Percentiles rank a stretch among this genome's conserved stretches.
These are phyloP conservation scores for Opisthocomus hoazin DNA, from an alignment of 2,113 vertebrate species.

Conservation along the genomic window DNA sequence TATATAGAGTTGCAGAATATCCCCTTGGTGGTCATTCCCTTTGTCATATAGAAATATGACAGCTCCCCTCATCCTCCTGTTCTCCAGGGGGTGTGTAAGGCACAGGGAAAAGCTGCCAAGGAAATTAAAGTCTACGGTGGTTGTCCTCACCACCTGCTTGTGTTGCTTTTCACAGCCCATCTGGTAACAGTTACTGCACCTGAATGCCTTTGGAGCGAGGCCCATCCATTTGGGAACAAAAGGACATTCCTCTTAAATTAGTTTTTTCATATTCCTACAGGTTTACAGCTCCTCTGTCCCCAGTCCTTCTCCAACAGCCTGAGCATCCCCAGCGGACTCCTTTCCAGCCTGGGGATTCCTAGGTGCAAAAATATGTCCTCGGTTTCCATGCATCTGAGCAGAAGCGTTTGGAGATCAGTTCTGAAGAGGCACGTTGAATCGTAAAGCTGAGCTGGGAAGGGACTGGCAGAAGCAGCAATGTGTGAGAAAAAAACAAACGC, in stretches of 20 bases:
- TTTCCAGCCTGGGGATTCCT: background rate
- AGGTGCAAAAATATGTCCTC: background rate
- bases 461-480: background rate
- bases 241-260: slow-evolving; percentile 50
- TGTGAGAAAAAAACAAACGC: background rate
- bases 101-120: background rate
- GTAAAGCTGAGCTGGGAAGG: background rate
- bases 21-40: background rate
- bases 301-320: background rate
- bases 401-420: background rate
- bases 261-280: slow-evolving; percentile 11
- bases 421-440: fast-evolving
- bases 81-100: background rate
- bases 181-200: slow-evolving; percentile 37
- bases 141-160: slow-evolving; percentile 17
- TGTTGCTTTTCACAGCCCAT: slow-evolving; percentile 20
- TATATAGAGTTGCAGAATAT: background rate
- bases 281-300: background rate
- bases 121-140: background rate
- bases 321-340: background rate
- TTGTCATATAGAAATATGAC: background rate
- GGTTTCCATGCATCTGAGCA: background rate
- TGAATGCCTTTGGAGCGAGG: background rate
- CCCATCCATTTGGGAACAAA: slow-evolving; percentile 19
- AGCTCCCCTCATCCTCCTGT: background rate